Evolutionary conservation across 2,888 invertebrate genomes (phyloP).

Genomic region (Leptopilina syphax): DNA sequence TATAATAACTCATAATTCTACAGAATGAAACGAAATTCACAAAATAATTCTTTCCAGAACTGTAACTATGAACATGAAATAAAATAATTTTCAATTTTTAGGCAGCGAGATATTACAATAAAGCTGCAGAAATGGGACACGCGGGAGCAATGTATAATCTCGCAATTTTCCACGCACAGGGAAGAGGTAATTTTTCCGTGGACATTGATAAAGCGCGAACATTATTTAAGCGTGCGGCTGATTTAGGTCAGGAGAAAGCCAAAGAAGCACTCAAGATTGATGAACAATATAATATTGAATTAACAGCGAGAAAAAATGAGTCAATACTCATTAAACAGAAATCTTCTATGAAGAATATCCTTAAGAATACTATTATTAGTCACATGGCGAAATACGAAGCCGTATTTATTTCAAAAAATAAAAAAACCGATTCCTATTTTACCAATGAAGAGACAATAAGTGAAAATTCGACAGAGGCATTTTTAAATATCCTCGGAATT

Average conservation of each 20-base stretch:
- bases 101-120: slow-evolving; percentile 83
- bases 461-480: slow-evolving; percentile 60
- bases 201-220: slow-evolving; percentile 79
- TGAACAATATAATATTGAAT: slow-evolving; percentile 21
- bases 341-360: slow-evolving; percentile 29
- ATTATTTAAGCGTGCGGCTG: slow-evolving; percentile 80
- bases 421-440: slow-evolving; percentile 3
- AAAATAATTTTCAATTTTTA: slow-evolving; percentile 66
- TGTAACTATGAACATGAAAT: slow-evolving; percentile 1
- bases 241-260: slow-evolving; percentile 80
- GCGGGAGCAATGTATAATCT: slow-evolving; percentile 84
- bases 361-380: slow-evolving; percentile 20
- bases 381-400: slow-evolving; percentile 31
- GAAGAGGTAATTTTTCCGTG: slow-evolving; percentile 80
- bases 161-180: slow-evolving; percentile 83
- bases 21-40: background rate
- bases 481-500: slow-evolving; percentile 64
- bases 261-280: slow-evolving; percentile 77
- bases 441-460: background rate
- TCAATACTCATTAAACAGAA: slow-evolving; percentile 7
- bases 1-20: too few relatives aligned
- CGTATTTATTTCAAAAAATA: slow-evolving; percentile 2
- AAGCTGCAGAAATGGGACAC: slow-evolving; percentile 82
- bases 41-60: background rate
- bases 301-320: background rate